Evolutionary conservation across 2,888 invertebrate species (phyloP), one percentile per base, ranked within the genome.

Genomic region (Timandra comae): DNA sequence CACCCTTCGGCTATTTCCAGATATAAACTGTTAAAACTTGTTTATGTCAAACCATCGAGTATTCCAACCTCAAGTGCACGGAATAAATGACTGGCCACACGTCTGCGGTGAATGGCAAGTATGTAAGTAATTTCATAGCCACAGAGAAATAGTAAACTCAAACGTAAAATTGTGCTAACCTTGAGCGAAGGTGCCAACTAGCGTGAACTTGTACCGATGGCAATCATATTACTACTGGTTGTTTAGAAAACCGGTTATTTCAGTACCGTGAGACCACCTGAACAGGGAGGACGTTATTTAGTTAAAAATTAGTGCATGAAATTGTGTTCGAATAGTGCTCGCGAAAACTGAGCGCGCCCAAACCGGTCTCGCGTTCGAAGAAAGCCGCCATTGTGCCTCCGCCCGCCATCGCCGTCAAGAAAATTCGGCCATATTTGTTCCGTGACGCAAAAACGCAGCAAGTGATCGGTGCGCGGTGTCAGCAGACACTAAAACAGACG

Each of bases 371-470:
- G 39, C 35, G 50, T 62, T 63, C 67, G 63, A 60, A 61, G 68
- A 69, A 68, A 67, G 63, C 67, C 70, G 64, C 70, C 71, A 67
- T 68, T 62, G 62, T 52, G 51, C 50, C 54, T 63, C 72, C 63
- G 72, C 22, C 8, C 22, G 22, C 20, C 22, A 3, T 9, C 22
- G 22, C 76, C 77, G 77, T 77, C 63, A 71, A 64, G 61, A 65
- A 71, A 74, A 72, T 80, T 81, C 80, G 77, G 77, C 79, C 79
- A 79, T 80, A 65, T 78, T 78, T 66, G 70, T 69, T 66, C 63
- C 63, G 55, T 52, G 49, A 50, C 49, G 65, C 63, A 70, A 74
- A 76, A 77, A 71, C 69, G 68, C 71, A 66, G 71, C 62, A 71
- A 63, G 58, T 63, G 58, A 61, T 59, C 56, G 35, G 55, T 63